These are phyloP conservation scores for Drosophila arizonae DNA, from an alignment of 1,140 invertebrate genomes.

Conservation along the genomic window DNA sequence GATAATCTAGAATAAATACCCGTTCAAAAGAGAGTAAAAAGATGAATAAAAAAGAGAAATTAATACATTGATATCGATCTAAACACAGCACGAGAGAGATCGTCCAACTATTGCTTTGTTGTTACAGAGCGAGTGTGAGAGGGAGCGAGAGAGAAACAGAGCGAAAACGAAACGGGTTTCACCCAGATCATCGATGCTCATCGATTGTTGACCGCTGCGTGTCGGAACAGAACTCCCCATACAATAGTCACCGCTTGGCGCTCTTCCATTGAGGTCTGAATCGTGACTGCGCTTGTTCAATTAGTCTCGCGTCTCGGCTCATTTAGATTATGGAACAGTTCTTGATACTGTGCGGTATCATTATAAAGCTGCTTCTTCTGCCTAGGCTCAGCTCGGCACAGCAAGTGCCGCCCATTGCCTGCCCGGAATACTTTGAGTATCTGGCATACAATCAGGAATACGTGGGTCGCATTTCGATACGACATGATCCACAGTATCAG, in stretches of 20 bases:
- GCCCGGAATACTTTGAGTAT: conserved; percentile 59
- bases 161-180: conserved; percentile 2
- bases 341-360: conserved; percentile 1
- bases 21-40: neutral
- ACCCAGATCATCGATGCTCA: conserved; percentile 9
- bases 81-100: conserved; percentile 2
- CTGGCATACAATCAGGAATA: conserved; percentile 36
- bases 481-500: conserved; percentile 23
- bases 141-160: neutral
- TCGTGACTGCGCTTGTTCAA: conserved; percentile 1
- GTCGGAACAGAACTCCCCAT: conserved; percentile 1
- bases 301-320: conserved; percentile 4
- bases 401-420: conserved; percentile 48
- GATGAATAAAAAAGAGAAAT: neutral
- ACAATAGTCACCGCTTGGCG: conserved; percentile 42
- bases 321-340: conserved; percentile 16
- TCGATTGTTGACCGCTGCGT: conserved; percentile 17
- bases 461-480: conserved; percentile 48
- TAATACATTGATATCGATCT: neutral
- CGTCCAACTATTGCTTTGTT: neutral
- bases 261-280: conserved; percentile 43
- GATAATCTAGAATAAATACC: neutral
- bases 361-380: conserved; percentile 11
- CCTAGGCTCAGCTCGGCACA: conserved; percentile 18
- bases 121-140: neutral